Evolutionary conservation across 2,888 invertebrate genomes (phyloP).

Genomic region (Cosmia trapezina): DNA sequence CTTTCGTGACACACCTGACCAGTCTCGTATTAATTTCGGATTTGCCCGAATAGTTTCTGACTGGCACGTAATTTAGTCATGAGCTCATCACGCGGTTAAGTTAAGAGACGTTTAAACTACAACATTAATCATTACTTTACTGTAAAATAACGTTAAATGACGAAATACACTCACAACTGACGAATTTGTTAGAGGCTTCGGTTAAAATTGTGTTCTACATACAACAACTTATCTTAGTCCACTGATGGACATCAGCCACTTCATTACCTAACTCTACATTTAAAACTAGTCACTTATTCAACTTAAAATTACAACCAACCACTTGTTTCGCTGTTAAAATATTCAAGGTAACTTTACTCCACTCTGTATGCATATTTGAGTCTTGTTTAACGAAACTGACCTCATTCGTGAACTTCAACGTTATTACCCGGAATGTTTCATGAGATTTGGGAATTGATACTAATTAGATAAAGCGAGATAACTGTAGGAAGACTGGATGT

Average conservation of each 20-base stretch:
- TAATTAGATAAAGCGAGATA: conserved; percentile 51
- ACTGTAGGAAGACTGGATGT: conserved; percentile 15
- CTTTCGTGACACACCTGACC: no score
- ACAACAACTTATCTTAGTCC: neutral
- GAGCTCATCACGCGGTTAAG: no score
- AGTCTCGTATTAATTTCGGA: no score
- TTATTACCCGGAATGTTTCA: conserved; percentile 44
- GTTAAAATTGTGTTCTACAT: neutral
- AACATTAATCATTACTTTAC: no score
- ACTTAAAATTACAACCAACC: neutral
- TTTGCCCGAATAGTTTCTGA: no score
- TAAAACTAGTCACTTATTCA: neutral
- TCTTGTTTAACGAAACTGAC: conserved; percentile 51
- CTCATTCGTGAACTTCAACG: conserved; percentile 69
- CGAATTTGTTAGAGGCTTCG: neutral
- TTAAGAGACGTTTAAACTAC: no score
- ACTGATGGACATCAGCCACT: neutral
- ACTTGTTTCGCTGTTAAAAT: conserved; percentile 6
- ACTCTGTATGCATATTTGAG: conserved; percentile 32
- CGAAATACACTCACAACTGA: neutral
- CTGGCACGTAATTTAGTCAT: no score
- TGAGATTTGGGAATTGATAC: conserved; percentile 48
- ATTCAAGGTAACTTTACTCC: conserved; percentile 18
- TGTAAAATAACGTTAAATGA: no score
- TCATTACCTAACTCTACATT: neutral